Conservation (phyloP, 2,797 vertebrate species). For the Toxotes lorentzi region DNA sequence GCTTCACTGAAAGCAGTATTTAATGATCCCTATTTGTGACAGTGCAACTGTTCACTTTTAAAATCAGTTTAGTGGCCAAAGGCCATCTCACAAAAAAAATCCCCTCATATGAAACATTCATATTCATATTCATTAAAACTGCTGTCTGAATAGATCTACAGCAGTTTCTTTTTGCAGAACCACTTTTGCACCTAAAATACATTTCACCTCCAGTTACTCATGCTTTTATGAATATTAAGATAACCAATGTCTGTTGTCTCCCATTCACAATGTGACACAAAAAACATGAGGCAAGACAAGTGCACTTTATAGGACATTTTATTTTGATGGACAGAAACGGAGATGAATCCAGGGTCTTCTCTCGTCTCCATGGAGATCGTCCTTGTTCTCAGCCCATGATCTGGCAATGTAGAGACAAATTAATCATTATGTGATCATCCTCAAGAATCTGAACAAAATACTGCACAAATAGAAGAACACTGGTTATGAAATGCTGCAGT, state of each 20-base stretch:
- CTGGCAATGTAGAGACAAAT: constrained; percentile 66
- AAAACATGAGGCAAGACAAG: constrained; percentile 8
- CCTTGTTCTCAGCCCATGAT: constrained; percentile 76
- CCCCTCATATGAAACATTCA: background rate
- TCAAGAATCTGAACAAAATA: background rate
- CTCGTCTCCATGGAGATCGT: constrained; percentile 52
- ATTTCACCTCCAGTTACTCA: background rate
- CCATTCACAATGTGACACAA: background rate
- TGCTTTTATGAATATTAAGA: background rate
- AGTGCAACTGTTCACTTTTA: background rate
- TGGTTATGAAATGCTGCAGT: background rate
- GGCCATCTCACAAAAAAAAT: background rate
- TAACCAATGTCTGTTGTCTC: background rate
- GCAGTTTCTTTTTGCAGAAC: background rate
- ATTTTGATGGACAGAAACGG: constrained; percentile 51
- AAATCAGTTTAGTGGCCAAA: background rate
- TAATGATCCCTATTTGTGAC: background rate
- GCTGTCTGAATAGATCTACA: background rate
- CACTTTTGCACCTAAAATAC: background rate
- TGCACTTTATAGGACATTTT: constrained; percentile 47
- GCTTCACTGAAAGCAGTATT: background rate
- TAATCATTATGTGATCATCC: constrained; percentile 38
- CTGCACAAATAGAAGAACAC: background rate
- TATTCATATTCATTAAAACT: background rate
- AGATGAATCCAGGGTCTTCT: constrained; percentile 32